Percentiles rank a stretch among this genome's conserved stretches.
phyloP scores from a whole-genome alignment of 2,797 vertebrate species.

The Hapalemur alaotrensis region DNA sequence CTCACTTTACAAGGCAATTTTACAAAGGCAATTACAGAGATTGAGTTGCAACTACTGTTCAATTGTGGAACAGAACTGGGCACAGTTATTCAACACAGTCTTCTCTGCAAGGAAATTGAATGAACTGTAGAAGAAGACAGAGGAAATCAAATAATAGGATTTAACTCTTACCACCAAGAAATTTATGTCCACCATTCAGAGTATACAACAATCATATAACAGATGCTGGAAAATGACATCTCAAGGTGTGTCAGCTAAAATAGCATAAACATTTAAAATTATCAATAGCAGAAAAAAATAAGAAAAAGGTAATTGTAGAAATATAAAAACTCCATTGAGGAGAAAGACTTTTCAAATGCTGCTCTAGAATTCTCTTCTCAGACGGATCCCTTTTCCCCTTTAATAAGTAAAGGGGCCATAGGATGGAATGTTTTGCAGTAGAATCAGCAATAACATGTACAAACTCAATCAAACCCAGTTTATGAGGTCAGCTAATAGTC shows the following conservation, averaged over 20 bases:
- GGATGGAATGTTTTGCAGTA: no score
- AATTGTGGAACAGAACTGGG: not conserved
- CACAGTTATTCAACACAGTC: not conserved
- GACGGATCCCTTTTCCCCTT: not conserved
- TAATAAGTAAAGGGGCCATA: not conserved
- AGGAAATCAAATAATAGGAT: conserved; percentile 13
- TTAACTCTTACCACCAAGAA: not conserved
- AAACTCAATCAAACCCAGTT: not conserved
- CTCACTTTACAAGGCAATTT: not conserved
- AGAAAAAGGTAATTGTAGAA: not conserved
- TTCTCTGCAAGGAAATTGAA: not conserved
- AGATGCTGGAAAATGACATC: conserved; percentile 1
- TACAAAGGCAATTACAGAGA: not conserved
- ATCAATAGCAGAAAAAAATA: not conserved
- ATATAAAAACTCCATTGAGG: not conserved
- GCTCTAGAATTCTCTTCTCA: not conserved
- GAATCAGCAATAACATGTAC: not conserved
- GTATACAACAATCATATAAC: not conserved
- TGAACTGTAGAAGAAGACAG: not conserved
- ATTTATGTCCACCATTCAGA: not conserved
- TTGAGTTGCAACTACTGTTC: not conserved
- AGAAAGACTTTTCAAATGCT: not conserved
- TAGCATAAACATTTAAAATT: conserved; percentile 37
- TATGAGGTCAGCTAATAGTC: not conserved
- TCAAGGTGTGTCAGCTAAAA: not conserved